phyloP scores from a whole-genome alignment of 53 echinoderm and acorn worm genomes.

The Paracentrotus lividus region DNA sequence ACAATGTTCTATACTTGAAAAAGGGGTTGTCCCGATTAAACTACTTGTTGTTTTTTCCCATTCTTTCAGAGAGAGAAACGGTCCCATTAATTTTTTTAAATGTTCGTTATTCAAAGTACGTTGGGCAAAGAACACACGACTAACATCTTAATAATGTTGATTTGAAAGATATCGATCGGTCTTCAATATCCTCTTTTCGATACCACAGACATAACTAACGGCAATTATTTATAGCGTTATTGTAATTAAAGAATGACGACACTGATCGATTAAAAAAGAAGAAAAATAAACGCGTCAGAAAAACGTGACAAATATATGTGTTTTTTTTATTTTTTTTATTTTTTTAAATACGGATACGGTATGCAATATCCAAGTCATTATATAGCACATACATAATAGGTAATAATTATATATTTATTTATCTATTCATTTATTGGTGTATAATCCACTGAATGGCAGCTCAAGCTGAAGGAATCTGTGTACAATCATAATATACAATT shows the following conservation, averaged over 20 bases:
- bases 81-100: constrained; percentile 16
- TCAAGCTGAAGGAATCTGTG: too few species aligned
- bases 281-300: neutral
- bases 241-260: neutral
- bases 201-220: neutral
- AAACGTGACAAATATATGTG: neutral
- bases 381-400: neutral
- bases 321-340: too few species aligned
- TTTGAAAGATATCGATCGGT: neutral
- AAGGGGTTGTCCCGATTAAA: too few species aligned
- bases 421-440: too few species aligned
- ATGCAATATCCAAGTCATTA: neutral
- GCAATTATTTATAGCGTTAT: neutral
- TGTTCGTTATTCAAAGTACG: neutral
- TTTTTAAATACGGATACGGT: neutral
- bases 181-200: neutral
- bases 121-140: neutral
- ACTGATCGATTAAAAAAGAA: neutral
- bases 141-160: neutral
- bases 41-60: too few species aligned
- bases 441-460: too few species aligned
- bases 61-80: too few species aligned
- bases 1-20: too few species aligned
- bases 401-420: too few species aligned
- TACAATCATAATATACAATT: too few species aligned